Evolutionary conservation across 2,797 vertebrate species (phyloP).

Genomic region (Pseudochromis fuscus): DNA sequence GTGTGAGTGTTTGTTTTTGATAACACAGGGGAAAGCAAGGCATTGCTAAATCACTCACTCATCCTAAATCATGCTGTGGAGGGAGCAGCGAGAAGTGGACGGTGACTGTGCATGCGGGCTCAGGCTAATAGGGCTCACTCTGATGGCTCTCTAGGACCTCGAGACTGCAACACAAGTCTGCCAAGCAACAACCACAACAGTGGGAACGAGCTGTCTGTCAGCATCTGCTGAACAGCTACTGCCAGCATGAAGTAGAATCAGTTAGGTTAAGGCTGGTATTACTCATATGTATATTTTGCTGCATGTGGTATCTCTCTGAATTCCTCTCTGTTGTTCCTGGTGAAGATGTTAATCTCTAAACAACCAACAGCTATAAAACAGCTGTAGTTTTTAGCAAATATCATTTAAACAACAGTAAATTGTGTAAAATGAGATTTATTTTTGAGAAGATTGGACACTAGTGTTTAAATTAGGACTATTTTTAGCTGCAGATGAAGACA

Average conservation of each 20-base stretch:
- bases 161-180: conserved; percentile 37
- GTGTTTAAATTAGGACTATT: not conserved
- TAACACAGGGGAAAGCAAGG: conserved; percentile 48
- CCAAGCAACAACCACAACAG: conserved; percentile 39
- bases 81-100: conserved; percentile 29
- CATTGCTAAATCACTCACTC: conserved; percentile 48
- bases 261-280: not conserved
- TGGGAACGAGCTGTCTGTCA: conserved; percentile 20
- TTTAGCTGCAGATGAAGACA: not conserved
- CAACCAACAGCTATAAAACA: conserved; percentile 1
- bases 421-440: too few species aligned
- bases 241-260: not conserved
- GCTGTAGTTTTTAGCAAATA: conserved; percentile 5
- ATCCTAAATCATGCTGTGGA: conserved; percentile 47
- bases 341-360: not conserved
- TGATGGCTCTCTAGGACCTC: conserved; percentile 19
- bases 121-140: conserved; percentile 58
- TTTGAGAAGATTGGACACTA: too few species aligned
- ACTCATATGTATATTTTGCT: not conserved
- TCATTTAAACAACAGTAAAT: too few species aligned
- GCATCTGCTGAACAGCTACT: conserved; percentile 13
- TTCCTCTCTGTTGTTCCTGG: not conserved
- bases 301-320: not conserved
- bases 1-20: conserved; percentile 46
- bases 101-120: conserved; percentile 17